phyloP scores from a whole-genome alignment of 2,113 vertebrate species.

The Crocuta crocuta region DNA sequence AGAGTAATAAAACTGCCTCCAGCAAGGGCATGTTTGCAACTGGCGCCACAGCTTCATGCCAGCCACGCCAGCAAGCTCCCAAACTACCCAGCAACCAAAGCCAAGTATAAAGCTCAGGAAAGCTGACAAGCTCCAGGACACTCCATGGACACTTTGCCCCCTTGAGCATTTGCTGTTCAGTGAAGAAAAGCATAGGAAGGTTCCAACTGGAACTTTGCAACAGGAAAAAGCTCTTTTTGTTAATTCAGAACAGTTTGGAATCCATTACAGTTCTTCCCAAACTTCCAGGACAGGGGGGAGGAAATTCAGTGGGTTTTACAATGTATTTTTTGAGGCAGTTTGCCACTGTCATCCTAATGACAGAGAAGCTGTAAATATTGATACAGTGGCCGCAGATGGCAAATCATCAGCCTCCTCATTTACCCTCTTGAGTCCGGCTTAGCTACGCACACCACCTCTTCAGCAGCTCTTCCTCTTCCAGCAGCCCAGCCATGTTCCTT shows the following conservation, averaged over 20 bases:
- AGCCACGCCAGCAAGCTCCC: conserved; percentile 35
- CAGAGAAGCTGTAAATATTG: conserved; percentile 64
- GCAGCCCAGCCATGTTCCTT: not conserved
- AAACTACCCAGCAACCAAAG: not conserved
- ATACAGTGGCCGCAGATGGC: conserved; percentile 35
- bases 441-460: conserved; percentile 31
- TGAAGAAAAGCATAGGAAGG: conserved; percentile 29
- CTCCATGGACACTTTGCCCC: conserved; percentile 50
- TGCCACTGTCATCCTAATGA: conserved; percentile 35
- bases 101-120: conserved; percentile 38
- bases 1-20: conserved; percentile 59
- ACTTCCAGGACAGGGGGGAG: conserved; percentile 64
- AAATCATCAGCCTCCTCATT: conserved; percentile 14
- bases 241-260: conserved; percentile 78
- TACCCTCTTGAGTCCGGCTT: not conserved
- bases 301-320: conserved; percentile 58
- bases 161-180: conserved; percentile 50
- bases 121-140: conserved; percentile 49
- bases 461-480: not conserved
- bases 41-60: conserved; percentile 50
- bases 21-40: conserved; percentile 44
- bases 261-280: conserved; percentile 68
- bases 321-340: conserved; percentile 67
- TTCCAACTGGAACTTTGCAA: conserved; percentile 82
- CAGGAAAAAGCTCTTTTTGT: conserved; percentile 69